These are phyloP conservation scores for Acanthurus tractus DNA, from an alignment of 2,797 vertebrate genomes.

Conservation along the genomic window DNA sequence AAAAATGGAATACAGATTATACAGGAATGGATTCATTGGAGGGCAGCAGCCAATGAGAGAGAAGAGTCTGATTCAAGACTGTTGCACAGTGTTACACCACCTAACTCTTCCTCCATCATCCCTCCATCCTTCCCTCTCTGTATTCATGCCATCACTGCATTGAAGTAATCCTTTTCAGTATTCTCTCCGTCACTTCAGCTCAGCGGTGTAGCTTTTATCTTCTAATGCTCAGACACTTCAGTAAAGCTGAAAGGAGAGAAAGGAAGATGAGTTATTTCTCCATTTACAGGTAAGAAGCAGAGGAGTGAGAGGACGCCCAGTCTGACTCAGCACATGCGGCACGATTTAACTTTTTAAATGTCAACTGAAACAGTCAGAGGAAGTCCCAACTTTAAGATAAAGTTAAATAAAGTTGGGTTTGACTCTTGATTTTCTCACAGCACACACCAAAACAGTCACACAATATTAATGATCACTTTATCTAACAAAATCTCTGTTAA, in stretches of 20 bases:
- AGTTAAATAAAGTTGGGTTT: too few relatives aligned
- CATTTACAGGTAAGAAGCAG: conserved; percentile 7
- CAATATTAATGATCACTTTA: too few relatives aligned
- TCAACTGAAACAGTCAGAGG: too few relatives aligned
- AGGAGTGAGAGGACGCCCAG: conserved; percentile 5
- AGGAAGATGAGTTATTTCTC: conserved; percentile 22
- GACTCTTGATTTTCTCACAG: too few relatives aligned
- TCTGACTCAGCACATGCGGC: conserved; percentile 11
- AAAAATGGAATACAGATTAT: too few relatives aligned
- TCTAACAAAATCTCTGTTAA: too few relatives aligned
- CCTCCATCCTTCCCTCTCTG: conserved; percentile 21
- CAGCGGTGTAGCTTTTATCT: neutral
- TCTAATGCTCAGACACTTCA: conserved; percentile 3
- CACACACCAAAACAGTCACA: too few relatives aligned
- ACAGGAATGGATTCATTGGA: neutral
- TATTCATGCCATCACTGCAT: conserved; percentile 25
- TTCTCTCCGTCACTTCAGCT: conserved; percentile 18
- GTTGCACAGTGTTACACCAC: conserved; percentile 19
- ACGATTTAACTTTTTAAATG: too few relatives aligned
- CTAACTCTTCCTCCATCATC: neutral
- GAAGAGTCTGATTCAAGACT: neutral
- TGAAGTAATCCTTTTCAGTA: conserved; percentile 15
- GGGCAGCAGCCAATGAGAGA: neutral
- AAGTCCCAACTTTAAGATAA: too few relatives aligned
- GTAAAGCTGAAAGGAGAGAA: neutral